These are phyloP conservation scores for Cyprinodon brontotheroides DNA, from an alignment of 2,113 vertebrate genomes.

Conservation along the genomic window DNA sequence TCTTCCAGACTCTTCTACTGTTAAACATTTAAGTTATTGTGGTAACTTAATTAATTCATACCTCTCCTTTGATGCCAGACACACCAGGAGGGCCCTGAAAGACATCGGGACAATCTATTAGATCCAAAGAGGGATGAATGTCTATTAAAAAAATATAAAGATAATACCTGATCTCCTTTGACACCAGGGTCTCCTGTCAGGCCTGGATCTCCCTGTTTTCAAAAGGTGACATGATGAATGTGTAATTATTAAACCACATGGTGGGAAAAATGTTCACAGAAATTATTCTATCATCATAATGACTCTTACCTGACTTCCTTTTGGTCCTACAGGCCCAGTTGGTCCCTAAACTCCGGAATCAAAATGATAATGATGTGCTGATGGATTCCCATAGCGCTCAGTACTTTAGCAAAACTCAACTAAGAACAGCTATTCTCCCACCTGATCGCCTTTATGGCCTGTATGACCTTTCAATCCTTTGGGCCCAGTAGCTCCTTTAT, in stretches of 20 bases:
- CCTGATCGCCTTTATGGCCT: slow-evolving; percentile 82
- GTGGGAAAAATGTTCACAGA: too few relatives aligned
- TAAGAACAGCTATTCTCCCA: slow-evolving; percentile 31
- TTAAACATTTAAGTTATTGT: not conserved
- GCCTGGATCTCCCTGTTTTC: slow-evolving; percentile 76
- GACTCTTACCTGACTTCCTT: slow-evolving; percentile 76
- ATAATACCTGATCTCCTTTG: slow-evolving; percentile 80
- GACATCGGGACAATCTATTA: slow-evolving; percentile 22
- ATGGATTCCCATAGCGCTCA: not conserved
- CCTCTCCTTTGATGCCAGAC: slow-evolving; percentile 80
- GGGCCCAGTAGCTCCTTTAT: slow-evolving; percentile 72
- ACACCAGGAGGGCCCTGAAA: slow-evolving; percentile 79
- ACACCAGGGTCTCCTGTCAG: slow-evolving; percentile 64
- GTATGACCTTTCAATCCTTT: slow-evolving; percentile 81
- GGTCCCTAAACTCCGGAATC: slow-evolving; percentile 65
- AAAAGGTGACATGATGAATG: not conserved
- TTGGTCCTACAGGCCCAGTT: slow-evolving; percentile 74
- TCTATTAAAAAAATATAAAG: not conserved
- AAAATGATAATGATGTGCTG: rapidly evolving
- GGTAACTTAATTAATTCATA: slow-evolving; percentile 42
- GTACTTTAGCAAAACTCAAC: not conserved
- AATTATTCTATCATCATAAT: not conserved
- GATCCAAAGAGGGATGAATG: not conserved
- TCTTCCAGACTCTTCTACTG: not conserved
- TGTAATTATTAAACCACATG: not conserved